A percentile compares a stretch with the other conserved stretches of the same genome.
Conservation (phyloP, 2,113 vertebrate species). For the Chionodraco myersi region DNA sequence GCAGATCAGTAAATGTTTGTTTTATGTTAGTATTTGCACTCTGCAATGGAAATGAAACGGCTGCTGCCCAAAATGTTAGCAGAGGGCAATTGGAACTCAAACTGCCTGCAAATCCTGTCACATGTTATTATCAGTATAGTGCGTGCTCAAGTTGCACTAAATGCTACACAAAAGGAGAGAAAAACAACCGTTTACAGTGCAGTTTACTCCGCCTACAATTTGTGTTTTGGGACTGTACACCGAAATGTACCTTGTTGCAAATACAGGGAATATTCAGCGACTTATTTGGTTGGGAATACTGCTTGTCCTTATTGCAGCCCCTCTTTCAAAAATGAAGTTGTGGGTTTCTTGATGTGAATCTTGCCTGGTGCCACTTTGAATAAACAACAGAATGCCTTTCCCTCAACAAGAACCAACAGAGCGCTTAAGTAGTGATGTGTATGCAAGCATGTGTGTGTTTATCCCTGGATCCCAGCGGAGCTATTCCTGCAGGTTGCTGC, state of each 20-base stretch:
- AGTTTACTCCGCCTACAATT: neutral
- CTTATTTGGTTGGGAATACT: neutral
- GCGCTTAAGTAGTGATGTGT: constrained; percentile 35
- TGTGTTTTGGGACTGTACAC: neutral
- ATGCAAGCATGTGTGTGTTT: constrained; percentile 42
- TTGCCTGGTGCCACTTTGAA: constrained; percentile 6
- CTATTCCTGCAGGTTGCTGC: constrained; percentile 40
- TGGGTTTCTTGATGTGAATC: neutral
- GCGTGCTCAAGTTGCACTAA: neutral
- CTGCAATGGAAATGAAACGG: neutral
- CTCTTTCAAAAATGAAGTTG: neutral
- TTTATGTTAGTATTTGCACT: neutral
- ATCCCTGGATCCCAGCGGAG: constrained; percentile 37
- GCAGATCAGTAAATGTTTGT: neutral
- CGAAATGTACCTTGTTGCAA: no score
- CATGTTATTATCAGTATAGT: neutral
- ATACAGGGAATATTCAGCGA: neutral
- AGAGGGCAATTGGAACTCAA: neutral
- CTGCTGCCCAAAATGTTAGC: neutral
- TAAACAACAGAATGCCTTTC: constrained; percentile 20
- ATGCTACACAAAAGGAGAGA: neutral
- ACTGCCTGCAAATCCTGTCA: neutral
- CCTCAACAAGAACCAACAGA: constrained; percentile 26
- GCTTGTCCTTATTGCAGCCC: neutral
- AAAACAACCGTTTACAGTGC: no score